Evolutionary conservation across 2,888 invertebrate species (phyloP).

Genomic region (Andrena camellia): DNA sequence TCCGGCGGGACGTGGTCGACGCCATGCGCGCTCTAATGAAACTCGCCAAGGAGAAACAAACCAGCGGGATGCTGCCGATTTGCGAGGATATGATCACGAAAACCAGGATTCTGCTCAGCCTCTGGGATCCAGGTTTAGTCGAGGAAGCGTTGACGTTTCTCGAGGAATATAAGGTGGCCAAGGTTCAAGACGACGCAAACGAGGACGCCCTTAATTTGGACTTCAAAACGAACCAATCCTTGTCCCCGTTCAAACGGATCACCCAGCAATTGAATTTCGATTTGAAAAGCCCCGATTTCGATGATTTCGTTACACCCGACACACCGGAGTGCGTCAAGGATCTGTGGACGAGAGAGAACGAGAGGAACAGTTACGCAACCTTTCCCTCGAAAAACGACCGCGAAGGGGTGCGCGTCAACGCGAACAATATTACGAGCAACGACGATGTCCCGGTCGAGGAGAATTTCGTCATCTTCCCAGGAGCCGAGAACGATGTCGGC

Average conservation of each 20-base stretch:
- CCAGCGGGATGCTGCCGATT: constrained; percentile 90
- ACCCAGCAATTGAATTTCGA: constrained; percentile 92
- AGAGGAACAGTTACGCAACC: constrained; percentile 78
- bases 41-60: constrained; percentile 91
- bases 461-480: constrained; percentile 87
- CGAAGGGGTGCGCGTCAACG: background rate
- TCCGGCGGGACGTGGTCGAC: constrained; percentile 91
- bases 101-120: constrained; percentile 91
- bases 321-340: constrained; percentile 88
- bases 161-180: constrained; percentile 90
- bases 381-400: constrained; percentile 66
- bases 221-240: constrained; percentile 85
- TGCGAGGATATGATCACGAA: constrained; percentile 92
- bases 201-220: constrained; percentile 76
- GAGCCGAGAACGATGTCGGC: constrained; percentile 85
- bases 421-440: background rate
- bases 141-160: constrained; percentile 94
- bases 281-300: constrained; percentile 90
- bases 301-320: constrained; percentile 90
- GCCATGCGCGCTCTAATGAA: constrained; percentile 92
- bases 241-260: constrained; percentile 91
- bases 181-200: constrained; percentile 77
- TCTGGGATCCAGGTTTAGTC: constrained; percentile 94
- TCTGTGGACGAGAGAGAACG: constrained; percentile 88
- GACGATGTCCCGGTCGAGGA: constrained; percentile 80